Percentiles rank a stretch among this genome's conserved stretches.
Evolutionary conservation across 2,113 vertebrate species (phyloP).

Genomic region (Centropristis striata): DNA sequence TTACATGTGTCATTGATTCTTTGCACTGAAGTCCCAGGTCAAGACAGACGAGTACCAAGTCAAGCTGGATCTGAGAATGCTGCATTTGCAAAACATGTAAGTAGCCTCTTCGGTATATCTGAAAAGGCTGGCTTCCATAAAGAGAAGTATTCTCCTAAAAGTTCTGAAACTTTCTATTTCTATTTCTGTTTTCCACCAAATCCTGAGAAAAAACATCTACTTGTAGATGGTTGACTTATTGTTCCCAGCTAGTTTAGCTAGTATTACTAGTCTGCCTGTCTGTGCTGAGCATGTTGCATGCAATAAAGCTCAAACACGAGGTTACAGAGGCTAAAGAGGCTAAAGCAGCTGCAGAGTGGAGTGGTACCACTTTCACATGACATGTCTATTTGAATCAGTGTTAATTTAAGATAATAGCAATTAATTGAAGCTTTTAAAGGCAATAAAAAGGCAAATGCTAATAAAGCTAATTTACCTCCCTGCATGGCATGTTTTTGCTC

Average conservation of each 20-base stretch:
- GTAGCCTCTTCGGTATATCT: background rate
- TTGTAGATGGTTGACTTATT: background rate
- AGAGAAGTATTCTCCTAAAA: no score
- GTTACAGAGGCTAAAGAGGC: background rate
- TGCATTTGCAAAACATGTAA: no score
- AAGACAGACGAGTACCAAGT: no score
- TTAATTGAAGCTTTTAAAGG: background rate
- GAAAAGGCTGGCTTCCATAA: background rate
- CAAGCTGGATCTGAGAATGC: no score
- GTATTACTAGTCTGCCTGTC: background rate
- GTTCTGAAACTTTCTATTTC: background rate
- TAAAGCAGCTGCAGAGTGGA: background rate
- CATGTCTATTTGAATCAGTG: background rate
- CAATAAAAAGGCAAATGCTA: background rate
- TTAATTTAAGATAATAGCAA: background rate
- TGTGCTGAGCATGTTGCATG: background rate
- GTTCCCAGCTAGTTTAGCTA: background rate
- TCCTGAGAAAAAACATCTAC: background rate
- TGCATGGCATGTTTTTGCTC: constrained; percentile 33
- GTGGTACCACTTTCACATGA: background rate
- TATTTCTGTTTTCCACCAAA: background rate
- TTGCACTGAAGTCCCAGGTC: no score
- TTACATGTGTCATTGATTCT: background rate
- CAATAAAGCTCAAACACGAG: background rate
- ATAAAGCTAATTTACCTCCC: background rate